Evolutionary conservation across 2,113 vertebrate genomes (phyloP).

Genomic region (Todiramphus saurophagus): DNA sequence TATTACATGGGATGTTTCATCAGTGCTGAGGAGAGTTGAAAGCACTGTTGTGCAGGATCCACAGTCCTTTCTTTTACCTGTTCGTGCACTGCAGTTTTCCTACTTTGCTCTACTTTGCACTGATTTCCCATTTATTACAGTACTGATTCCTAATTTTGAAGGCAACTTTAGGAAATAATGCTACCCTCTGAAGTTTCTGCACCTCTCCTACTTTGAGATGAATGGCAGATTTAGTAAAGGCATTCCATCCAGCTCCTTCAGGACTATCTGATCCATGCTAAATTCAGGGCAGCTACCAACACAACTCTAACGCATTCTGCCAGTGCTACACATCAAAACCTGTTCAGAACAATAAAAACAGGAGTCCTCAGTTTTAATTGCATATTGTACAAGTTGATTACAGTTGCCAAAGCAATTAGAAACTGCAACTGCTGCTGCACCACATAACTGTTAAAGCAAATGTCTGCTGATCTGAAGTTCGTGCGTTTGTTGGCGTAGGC

Average conservation of each 20-base stretch:
- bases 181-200: neutral
- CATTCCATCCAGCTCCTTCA: neutral
- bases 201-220: neutral
- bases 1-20: neutral
- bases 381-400: neutral
- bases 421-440: neutral
- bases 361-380: neutral
- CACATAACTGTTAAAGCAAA: neutral
- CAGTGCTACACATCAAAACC: neutral
- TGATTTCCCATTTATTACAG: neutral
- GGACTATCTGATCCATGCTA: neutral
- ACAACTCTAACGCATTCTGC: neutral
- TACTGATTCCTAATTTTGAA: neutral
- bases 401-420: neutral
- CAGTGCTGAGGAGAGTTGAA: neutral
- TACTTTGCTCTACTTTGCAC: neutral
- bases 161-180: neutral
- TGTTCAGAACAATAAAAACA: neutral
- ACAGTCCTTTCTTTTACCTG: neutral
- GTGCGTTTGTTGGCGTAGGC: neutral
- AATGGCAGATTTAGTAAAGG: neutral
- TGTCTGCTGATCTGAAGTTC: neutral
- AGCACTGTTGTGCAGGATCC: neutral
- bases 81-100: neutral
- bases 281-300: neutral